Conservation (phyloP, 2,888 invertebrate species). For the Brachypterus glaber region DNA sequence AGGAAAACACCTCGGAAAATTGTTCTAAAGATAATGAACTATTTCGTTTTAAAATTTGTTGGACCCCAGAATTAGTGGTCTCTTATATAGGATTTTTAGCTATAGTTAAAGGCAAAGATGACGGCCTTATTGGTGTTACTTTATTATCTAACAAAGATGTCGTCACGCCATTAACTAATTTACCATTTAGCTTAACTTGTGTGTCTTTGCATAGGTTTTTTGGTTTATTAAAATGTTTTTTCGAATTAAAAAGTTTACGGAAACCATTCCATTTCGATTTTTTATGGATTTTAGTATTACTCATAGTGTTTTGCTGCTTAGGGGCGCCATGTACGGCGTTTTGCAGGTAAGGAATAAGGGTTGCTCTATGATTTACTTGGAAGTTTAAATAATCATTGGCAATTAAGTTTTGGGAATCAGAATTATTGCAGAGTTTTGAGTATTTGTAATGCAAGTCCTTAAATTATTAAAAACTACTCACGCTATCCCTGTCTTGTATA, state of each 20-base stretch:
- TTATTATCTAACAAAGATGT: conserved; percentile 36
- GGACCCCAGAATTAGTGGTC: conserved; percentile 32
- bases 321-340: conserved; percentile 55
- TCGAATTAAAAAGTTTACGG: conserved; percentile 40
- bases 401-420: conserved; percentile 44
- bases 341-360: conserved; percentile 61
- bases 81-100: conserved; percentile 27
- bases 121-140: conserved; percentile 38
- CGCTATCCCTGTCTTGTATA: conserved; percentile 36
- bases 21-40: conserved; percentile 52
- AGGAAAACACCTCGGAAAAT: conserved; percentile 65
- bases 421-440: conserved; percentile 46
- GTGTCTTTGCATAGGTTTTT: conserved; percentile 42
- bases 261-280: conserved; percentile 45
- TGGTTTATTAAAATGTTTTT: too few relatives aligned
- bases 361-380: conserved; percentile 42
- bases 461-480: conserved; percentile 38
- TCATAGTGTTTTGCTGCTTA: conserved; percentile 39
- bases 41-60: conserved; percentile 34
- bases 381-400: conserved; percentile 44
- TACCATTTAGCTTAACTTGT: conserved; percentile 48
- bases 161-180: conserved; percentile 45
- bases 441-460: too few relatives aligned
- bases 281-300: conserved; percentile 21
- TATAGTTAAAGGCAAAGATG: conserved; percentile 39